Evolutionary conservation across 2,888 invertebrate species (phyloP).

Genomic region (Acheta domesticus): DNA sequence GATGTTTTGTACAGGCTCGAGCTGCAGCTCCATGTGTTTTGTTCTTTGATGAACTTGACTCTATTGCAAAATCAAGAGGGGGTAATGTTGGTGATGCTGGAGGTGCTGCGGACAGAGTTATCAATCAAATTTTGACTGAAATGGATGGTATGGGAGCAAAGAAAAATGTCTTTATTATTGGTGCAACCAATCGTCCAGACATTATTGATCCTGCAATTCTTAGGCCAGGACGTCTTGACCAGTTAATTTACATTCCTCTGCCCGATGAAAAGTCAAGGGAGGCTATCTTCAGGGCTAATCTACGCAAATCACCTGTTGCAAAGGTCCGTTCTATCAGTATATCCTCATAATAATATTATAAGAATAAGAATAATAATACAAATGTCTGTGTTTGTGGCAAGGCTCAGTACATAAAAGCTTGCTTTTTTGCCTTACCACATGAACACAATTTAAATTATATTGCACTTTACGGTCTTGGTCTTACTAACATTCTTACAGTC

Average conservation of each 20-base stretch:
- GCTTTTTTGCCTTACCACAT: not conserved
- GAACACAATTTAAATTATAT: no score
- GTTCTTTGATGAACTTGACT: conserved; percentile 99
- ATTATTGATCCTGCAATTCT: conserved; percentile 99
- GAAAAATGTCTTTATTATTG: conserved; percentile 99
- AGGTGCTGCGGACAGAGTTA: conserved; percentile 97
- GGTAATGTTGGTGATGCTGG: conserved; percentile 97
- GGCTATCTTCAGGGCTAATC: conserved; percentile 91
- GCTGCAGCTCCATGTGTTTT: conserved; percentile 98
- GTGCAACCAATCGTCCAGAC: conserved; percentile 89
- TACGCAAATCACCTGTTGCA: conserved; percentile 93
- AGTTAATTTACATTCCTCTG: conserved; percentile 98
- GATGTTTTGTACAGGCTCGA: conserved; percentile 65
- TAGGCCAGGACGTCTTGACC: conserved; percentile 97
- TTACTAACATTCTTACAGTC: no score
- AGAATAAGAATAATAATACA: no score
- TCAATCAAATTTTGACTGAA: conserved; percentile 99
- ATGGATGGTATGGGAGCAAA: conserved; percentile 99
- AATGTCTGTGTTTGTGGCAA: no score
- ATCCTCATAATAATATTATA: no score
- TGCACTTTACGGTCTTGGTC: not conserved
- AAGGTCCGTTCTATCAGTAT: conserved; percentile 52
- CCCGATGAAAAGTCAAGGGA: conserved; percentile 98
- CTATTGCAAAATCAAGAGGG: conserved; percentile 98
- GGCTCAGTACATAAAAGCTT: not conserved